Evolutionary conservation across 2,797 vertebrate genomes (phyloP).

Genomic region (Sarcoramphus papa): DNA sequence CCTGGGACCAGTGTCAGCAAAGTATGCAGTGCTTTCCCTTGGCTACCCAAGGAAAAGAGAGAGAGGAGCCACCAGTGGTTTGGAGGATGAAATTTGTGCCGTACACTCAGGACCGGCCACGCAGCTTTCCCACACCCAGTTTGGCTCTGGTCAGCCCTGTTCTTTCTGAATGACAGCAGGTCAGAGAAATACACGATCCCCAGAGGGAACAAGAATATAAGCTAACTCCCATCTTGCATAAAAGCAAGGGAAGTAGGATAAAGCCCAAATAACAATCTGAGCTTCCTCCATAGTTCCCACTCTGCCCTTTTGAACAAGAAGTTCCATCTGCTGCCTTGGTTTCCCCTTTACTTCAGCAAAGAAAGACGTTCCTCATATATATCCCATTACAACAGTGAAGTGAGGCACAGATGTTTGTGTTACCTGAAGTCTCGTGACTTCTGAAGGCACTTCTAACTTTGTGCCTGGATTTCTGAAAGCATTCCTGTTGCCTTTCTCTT

Average conservation of each 20-base stretch:
- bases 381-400: neutral
- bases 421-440: neutral
- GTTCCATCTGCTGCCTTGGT: neutral
- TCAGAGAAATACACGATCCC: neutral
- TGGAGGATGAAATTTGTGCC: neutral
- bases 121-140: neutral
- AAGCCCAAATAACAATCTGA: neutral
- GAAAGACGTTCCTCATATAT: neutral
- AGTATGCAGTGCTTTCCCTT: neutral
- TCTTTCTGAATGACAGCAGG: neutral
- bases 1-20: neutral
- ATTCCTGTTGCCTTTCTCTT: neutral
- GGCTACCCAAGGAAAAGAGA: neutral
- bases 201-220: neutral
- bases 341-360: neutral
- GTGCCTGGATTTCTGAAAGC: neutral
- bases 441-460: neutral
- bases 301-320: neutral
- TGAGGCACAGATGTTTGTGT: neutral
- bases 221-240: neutral
- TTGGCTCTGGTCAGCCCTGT: neutral
- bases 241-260: neutral
- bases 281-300: neutral
- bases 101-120: fast-evolving
- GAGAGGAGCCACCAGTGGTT: neutral